Evolutionary conservation across 2,888 invertebrate species (phyloP), one percentile per base, ranked within the genome.

Genomic region (Pseudolycoriella hygida): DNA sequence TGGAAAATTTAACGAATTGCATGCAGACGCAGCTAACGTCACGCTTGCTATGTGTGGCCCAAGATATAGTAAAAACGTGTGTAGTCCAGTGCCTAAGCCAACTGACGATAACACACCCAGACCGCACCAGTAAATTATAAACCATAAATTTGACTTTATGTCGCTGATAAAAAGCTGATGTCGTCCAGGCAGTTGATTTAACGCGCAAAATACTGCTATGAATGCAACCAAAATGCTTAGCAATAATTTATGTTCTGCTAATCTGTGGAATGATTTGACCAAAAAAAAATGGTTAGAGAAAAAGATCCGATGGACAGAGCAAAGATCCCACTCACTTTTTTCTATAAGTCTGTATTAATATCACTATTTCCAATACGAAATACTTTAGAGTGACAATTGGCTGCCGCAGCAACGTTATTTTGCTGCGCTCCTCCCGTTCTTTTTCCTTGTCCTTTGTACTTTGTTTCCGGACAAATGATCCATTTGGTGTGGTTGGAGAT

Each of bases 21-120:
- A 99, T 67, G 98, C 97, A 64, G 94, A 96, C 0, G 94, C 98
- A 14, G 98, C 98, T 59, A 98, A 70, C 3, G 98, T 98, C 39
- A 99, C 98, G 47, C 88, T 77, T 47, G 97, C 97, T 68, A 99
- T 98, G 61, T 97, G 96, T 25, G 98, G 98, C n/a, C 98, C 98
- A 59, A 99, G 70, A 67, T 98, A 99, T 49, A 99, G 72, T 44
- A 99, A 74, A 72, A 99, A 99, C 48, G 98, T 99, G 66, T 99
- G 98, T 45, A 99, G 74, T 1, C 98, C 98, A 0, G 97, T 96
- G 37, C 98, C 98, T 44, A 99, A 74, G 1, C 98, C 98, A 46
- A 98, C 93, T 0, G 96, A 96, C 37, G 96, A 97, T 53, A 97
- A 74, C 34, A 99, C 84, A 14, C 98, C 98, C 42, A 96, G 73